Evolutionary conservation across 1,140 invertebrate genomes (phyloP).

Genomic region (Eupeodes corollae): DNA sequence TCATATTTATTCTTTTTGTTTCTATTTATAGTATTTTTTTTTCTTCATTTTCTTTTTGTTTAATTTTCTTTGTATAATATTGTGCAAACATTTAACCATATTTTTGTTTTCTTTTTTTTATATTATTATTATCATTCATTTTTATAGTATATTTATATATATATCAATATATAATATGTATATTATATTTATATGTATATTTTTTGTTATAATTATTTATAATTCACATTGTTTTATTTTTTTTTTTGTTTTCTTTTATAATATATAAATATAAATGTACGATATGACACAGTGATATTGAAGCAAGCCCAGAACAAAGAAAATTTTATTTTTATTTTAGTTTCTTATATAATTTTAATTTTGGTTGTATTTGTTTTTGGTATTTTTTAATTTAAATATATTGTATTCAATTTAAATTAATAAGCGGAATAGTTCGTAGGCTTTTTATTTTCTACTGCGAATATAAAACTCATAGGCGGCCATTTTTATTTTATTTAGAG

Average conservation of each 20-base stretch:
- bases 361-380: neutral
- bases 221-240: neutral
- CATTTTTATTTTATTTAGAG: neutral
- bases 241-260: neutral
- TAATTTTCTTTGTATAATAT: neutral
- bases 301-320: conserved; percentile 12
- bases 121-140: neutral
- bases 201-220: neutral
- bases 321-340: neutral
- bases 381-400: neutral
- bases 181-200: neutral
- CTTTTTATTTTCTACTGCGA: no score
- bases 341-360: neutral
- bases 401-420: neutral
- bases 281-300: conserved; percentile 14
- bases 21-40: neutral
- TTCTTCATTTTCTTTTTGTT: neutral
- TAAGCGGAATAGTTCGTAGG: neutral
- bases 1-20: neutral
- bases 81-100: neutral
- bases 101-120: neutral
- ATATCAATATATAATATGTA: neutral
- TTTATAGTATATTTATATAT: neutral
- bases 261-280: neutral
- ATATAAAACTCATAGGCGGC: neutral